Conservation (phyloP, 2,888 invertebrate species). For the Aphrophora alni region DNA sequence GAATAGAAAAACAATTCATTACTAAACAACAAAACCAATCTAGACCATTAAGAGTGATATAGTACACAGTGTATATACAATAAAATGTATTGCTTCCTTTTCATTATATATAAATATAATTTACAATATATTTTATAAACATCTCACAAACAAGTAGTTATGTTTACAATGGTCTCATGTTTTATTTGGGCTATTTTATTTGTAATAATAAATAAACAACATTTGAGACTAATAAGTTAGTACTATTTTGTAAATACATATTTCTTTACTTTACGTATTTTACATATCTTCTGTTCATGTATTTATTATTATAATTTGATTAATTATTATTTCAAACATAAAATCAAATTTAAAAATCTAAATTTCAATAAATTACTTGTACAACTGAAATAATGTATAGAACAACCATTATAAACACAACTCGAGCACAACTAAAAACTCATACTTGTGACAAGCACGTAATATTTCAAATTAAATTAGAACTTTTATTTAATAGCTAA, state of each 20-base stretch:
- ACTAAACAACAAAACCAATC: neutral
- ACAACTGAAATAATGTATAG: too few relatives aligned
- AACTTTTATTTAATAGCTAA: neutral
- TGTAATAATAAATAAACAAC: too few relatives aligned
- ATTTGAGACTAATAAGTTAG: too few relatives aligned
- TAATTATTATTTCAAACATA: too few relatives aligned
- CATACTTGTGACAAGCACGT: neutral
- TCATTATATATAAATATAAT: conserved; percentile 37
- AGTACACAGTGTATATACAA: conserved; percentile 32
- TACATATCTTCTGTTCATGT: too few relatives aligned
- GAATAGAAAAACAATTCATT: neutral
- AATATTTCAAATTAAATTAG: neutral
- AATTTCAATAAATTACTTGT: too few relatives aligned
- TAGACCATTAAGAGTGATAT: neutral
- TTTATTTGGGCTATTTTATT: conserved; percentile 20
- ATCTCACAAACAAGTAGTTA: conserved; percentile 30
- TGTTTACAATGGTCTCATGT: conserved; percentile 25
- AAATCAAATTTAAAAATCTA: too few relatives aligned
- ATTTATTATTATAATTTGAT: too few relatives aligned
- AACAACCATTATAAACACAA: conserved; percentile 6
- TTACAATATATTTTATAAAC: conserved; percentile 34
- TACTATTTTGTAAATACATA: too few relatives aligned
- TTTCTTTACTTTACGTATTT: too few relatives aligned
- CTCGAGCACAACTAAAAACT: neutral
- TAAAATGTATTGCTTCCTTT: conserved; percentile 37